Evolutionary conservation across 2,797 vertebrate genomes (phyloP).

Genomic region (Pipistrellus kuhlii): DNA sequence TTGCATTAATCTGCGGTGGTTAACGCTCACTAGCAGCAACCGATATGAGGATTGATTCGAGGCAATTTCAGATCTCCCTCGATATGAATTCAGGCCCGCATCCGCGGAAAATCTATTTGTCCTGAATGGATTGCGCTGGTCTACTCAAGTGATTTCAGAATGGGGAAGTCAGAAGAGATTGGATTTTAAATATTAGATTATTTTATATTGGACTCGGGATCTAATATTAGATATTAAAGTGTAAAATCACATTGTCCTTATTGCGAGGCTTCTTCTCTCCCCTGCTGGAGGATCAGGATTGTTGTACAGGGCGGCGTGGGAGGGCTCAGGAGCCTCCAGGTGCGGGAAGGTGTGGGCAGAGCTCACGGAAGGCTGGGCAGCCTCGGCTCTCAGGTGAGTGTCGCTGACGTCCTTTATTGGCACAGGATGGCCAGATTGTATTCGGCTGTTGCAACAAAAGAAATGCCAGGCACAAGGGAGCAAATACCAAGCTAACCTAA

Average conservation of each 20-base stretch:
- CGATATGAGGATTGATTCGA: constrained; percentile 79
- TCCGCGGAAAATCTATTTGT: constrained; percentile 78
- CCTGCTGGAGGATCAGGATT: constrained; percentile 75
- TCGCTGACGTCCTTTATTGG: constrained; percentile 55
- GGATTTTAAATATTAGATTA: constrained; percentile 85
- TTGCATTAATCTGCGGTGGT: constrained; percentile 77
- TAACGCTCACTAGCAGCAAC: constrained; percentile 74
- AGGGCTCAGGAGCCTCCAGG: constrained; percentile 49
- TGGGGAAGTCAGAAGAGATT: constrained; percentile 81
- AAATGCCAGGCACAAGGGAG: constrained; percentile 51
- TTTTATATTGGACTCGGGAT: constrained; percentile 83
- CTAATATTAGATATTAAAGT: constrained; percentile 84
- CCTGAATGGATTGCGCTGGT: constrained; percentile 77
- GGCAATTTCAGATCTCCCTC: constrained; percentile 73
- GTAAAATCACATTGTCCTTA: constrained; percentile 79
- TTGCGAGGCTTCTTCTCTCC: constrained; percentile 72
- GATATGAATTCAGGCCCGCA: constrained; percentile 73
- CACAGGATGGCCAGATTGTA: constrained; percentile 7
- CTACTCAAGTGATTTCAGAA: constrained; percentile 80
- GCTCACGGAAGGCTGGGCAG: constrained; percentile 48
- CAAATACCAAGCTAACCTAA: neutral
- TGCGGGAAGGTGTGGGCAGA: neutral
- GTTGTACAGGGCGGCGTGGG: constrained; percentile 65
- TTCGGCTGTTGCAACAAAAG: constrained; percentile 30
- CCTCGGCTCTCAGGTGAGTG: constrained; percentile 54